Base-by-base conservation (phyloP, 2,888 invertebrate species). In the Eupithecia subumbrata region DNA sequence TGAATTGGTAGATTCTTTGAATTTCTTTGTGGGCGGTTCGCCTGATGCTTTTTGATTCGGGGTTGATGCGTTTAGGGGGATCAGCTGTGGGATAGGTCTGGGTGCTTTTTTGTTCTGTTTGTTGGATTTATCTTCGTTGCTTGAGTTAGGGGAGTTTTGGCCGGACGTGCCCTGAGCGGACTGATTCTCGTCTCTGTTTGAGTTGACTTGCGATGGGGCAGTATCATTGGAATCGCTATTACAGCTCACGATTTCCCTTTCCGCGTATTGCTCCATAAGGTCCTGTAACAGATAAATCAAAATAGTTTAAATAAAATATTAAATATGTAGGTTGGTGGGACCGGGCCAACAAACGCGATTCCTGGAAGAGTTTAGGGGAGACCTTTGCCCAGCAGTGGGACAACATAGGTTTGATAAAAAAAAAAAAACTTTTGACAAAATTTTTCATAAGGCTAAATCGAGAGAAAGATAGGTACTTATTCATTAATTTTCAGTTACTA, bases 81-180 rank as follows among this genome's bases (percentile, higher is more conserved):
- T 97, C 68, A 97, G 95, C 88, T 97, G 97, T 71, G 97, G 97
- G 81, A 97, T 96, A 0, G 97, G 97, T 72, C 97, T 94, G 16
- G 96, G 91, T 69, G 88, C 86, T 83, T 91, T 94, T 81, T 88
- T 89, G 80, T 80, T 88, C 75, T 90, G 90, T 84, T 90, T 92
- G 9, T 89, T 86, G 73, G 80, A 83, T 80, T 87, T 92, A 66
- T 92, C 93, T 75, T 92, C 92, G 56, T 84, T 81, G 64, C 85
- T 81, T 48, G 83, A 82, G 71, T 82, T 85, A 5, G 87, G 88
- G 45, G 89, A 89, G 12, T 84, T 84, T 73, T 87, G 88, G 43
- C 83, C 86, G 72, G 83, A 85, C 78, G 86, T 87, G 69, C 84
- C 80, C 77, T 87, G 84, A 77, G 85, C 82, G 1, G 69, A 72